Conservation (phyloP, 1,140 invertebrate genomes). For the Diplogasteroides magnus region DNA sequence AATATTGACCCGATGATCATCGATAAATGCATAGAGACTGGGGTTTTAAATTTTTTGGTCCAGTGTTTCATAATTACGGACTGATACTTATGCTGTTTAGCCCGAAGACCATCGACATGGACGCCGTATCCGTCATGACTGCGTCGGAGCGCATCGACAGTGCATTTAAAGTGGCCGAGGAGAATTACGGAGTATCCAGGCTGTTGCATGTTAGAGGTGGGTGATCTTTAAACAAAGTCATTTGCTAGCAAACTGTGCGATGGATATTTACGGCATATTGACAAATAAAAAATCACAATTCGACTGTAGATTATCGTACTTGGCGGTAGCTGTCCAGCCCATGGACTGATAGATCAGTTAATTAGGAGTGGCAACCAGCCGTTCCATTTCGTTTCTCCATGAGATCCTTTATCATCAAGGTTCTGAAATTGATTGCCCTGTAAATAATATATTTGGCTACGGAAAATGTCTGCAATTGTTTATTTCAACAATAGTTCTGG, state of each 20-base stretch:
- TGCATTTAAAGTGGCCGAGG: slow-evolving; percentile 42
- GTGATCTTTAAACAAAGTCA: no score
- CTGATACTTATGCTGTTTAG: no score
- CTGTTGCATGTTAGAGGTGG: slow-evolving; percentile 42
- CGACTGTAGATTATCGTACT: no score
- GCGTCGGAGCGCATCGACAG: slow-evolving; percentile 48
- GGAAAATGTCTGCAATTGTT: background rate
- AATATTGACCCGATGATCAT: background rate
- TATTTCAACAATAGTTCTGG: background rate
- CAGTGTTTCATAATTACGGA: slow-evolving; percentile 14
- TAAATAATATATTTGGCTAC: no score
- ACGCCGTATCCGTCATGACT: slow-evolving; percentile 38
- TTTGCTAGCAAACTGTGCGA: no score
- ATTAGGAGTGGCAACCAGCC: background rate
- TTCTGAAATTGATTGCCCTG: no score
- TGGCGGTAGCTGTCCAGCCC: no score
- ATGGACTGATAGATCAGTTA: background rate
- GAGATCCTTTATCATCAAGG: slow-evolving; percentile 1
- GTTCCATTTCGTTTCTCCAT: background rate
- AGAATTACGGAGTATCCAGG: slow-evolving; percentile 41
- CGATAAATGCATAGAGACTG: background rate
- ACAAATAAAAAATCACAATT: no score
- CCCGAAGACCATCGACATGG: slow-evolving; percentile 39
- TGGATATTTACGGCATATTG: no score
- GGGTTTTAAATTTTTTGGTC: background rate